Evolutionary conservation across 1,140 invertebrate genomes (phyloP), one percentile per base, ranked within the genome.

Genomic region (Apocrypta bakeri): DNA sequence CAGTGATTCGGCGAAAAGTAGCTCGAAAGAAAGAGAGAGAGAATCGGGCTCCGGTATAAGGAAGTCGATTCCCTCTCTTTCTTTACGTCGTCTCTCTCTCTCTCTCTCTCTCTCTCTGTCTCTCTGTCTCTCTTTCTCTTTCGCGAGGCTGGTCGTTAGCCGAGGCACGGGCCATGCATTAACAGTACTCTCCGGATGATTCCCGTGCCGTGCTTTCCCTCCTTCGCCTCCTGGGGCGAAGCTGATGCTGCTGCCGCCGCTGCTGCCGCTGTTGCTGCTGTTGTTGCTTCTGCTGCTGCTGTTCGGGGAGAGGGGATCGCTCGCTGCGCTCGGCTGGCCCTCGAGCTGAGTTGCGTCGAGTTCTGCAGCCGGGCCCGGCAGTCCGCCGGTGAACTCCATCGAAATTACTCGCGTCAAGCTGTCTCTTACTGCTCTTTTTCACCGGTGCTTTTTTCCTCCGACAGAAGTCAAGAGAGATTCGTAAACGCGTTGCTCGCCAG

Each of bases 101-200:
- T 37, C 33, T 2, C 33, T 37, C 33, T 69, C 33, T 37, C 33
- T 2, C 33, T 37, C 33, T 2, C 33, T 37, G 3, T 2, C 33
- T 37, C 33, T 9, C 3, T 37, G 33, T 2, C 33, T 2, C 33
- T 37, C 33, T n/a, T n/a, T n/a, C n/a, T n/a, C n/a, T n/a, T n/a
- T n/a, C 3, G 24, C 37, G 73, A 90, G 87, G 85, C 89, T 89
- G 88, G 90, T 91, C 86, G 89, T 92, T 92, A 92, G 88, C 85
- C 79, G 90, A 91, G 84, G 90, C 90, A 91, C 81, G 82, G 82
- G 90, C 88, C 91, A 91, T 92, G 91, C 89, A 91, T 91, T 91
- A 91, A 91, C 91, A 90, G 90, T 92, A 91, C 89, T 90, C 89
- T 84, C 85, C 85, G 29, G 48, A 56, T 56, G 17, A 21, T 21